Evolutionary conservation across 2,113 vertebrate species (phyloP), one percentile per base, ranked within the genome.

Genomic region (Neolamprologus caudopunctatus): DNA sequence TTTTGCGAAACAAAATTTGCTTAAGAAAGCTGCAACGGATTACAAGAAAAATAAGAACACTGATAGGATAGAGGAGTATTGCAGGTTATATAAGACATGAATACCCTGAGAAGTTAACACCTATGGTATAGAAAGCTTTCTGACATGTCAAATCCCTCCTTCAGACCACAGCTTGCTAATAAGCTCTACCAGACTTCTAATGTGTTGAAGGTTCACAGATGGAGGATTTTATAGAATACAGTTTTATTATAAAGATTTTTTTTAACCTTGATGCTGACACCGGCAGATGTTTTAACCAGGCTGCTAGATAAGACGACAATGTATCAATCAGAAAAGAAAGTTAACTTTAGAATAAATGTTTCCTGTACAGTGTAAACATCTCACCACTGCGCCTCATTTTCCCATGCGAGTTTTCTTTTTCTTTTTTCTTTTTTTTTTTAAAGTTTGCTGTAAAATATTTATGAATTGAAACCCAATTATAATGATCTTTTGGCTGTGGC

Each of bases 191-290:
- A 87, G 50, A 66, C 47, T 80, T 85, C 50, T 82, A 84, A 90
- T 85, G 68, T 66, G 63, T 71, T 87, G 51, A 94, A 91, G 7
- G n/a, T 57, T 89, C 85, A 79, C 85, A 87, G 85, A 85, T 85
- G 68, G 79, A 90, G 51, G 61, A 5, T 73, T 51, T 80, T 68
- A 68, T 63, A 80, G 35, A 84, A 87, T 86, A 58, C 58, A 82
- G 45, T 37, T 89, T 87, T 28, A 88, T 35, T 66, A 85, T 40
- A 63, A 90, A 85, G 75, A 82, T 80, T 87, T 50, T 63, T 83
- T 81, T 9, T 83, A 83, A 57, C 31, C 55, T 55, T 37, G 58
- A 84, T 33, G 66, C 37, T 68, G 83, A 66, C 40, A 78, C 54
- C 40, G 33, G 66, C 83, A 66, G 80, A 13, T n/a, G 8, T 79